Evolutionary conservation across 2,113 vertebrate species (phyloP), one percentile per base, ranked within the genome.

Genomic region (Dipodomys spectabilis): DNA sequence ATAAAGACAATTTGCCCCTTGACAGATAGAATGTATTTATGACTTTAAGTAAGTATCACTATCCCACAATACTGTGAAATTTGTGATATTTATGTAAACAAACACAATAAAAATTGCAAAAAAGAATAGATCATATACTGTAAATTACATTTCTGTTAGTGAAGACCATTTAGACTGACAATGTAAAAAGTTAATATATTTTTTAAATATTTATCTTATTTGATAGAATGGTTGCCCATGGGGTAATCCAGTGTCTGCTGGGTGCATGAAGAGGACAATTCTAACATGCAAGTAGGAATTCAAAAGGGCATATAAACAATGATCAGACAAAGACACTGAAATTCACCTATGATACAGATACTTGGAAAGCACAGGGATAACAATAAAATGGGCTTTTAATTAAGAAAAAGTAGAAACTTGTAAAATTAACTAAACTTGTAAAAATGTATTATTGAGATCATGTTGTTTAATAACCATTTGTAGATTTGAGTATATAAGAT

Each of bases 141-240:
- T 83, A 45, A 75, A 81, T 53, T 45, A 53, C 11, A n/a, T 84
- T 3, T 75, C 16, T 30, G n/a, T 68, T 1, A 73, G 35, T 15
- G 12, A 23, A 39, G 0, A 28, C 22, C 82, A 73, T 64, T 60
- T 68, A 82, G 44, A 90, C 86, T 12, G 78, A 11, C 20, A n/a
- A 25, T 68, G 44, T 18, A 23, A 71, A 92, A 68, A 39, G 39
- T 73, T 78, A 90, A 82, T 49, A 45, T 1, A 23, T 39, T 78
- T 73, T 78, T 73, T 20, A 53, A 90, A 72, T 78, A 92, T 39
- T 49, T 49, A 67, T 72, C 27, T 90, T 86, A 73, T 82, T 44
- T 92, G 67, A 80, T 9, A 82, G 67, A 69, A 32, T 25, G 27
- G 32, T 89, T 89, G 62, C 89, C 32, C 64, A n/a, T 78, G 7